A percentile compares a stretch with the other conserved stretches of the same genome.
Evolutionary conservation across 2,888 invertebrate genomes (phyloP).

Genomic region (Tipula vernalis): DNA sequence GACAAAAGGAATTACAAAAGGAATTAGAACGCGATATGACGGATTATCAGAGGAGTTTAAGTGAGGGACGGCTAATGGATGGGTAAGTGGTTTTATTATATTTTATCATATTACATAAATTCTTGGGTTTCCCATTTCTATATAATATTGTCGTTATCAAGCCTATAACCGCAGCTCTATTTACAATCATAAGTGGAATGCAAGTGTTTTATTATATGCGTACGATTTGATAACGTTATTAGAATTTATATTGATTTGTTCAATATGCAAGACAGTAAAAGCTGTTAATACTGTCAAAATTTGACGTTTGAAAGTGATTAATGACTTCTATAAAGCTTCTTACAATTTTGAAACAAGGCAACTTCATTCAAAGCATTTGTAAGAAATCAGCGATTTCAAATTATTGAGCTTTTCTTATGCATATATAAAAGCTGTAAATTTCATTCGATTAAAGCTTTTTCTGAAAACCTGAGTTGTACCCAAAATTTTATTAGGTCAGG

Average conservation of each 20-base stretch:
- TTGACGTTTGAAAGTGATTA: too few relatives aligned
- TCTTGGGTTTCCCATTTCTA: neutral
- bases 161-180: neutral
- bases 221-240: neutral
- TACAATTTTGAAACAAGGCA: too few relatives aligned
- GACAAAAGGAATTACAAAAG: constrained; percentile 11
- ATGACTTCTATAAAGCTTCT: too few relatives aligned
- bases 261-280: too few relatives aligned
- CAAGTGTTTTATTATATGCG: neutral
- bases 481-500: too few relatives aligned
- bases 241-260: neutral
- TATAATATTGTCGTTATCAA: neutral
- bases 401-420: too few relatives aligned
- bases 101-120: neutral
- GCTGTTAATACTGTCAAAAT: too few relatives aligned
- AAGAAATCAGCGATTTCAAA: too few relatives aligned
- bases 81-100: constrained; percentile 24
- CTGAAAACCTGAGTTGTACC: too few relatives aligned
- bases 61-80: constrained; percentile 31
- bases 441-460: too few relatives aligned
- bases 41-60: constrained; percentile 34
- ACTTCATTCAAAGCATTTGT: too few relatives aligned
- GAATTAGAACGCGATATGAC: constrained; percentile 25
- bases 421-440: too few relatives aligned
- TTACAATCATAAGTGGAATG: neutral